Conservation (phyloP, 2,113 vertebrate species). For the Choloepus hoffmanni region DNA sequence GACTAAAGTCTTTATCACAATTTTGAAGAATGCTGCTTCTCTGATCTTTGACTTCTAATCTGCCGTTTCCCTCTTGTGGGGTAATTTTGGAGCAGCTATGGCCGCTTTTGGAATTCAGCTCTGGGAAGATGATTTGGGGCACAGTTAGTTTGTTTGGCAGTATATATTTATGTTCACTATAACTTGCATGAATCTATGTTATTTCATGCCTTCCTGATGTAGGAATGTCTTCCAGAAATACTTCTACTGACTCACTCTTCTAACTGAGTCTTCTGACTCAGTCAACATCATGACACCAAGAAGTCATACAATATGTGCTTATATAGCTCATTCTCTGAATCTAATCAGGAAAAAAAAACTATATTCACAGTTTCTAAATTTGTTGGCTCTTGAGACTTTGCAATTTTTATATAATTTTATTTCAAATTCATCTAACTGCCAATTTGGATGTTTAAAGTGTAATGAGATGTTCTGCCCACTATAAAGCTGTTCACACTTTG, state of each 20-base stretch:
- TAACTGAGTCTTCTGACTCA: neutral
- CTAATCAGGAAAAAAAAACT: neutral
- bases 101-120: neutral
- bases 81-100: neutral
- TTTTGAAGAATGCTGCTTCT: neutral
- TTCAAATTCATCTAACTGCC: neutral
- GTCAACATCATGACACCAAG: neutral
- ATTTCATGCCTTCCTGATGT: neutral
- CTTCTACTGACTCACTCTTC: neutral
- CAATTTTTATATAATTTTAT: constrained; percentile 10
- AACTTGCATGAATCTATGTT: neutral
- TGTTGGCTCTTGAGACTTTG: neutral
- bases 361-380: neutral
- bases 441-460: neutral
- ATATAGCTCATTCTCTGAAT: neutral
- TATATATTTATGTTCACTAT: neutral
- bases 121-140: neutral
- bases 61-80: neutral
- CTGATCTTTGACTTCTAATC: neutral
- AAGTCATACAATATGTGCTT: neutral
- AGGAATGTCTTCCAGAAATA: neutral
- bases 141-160: neutral
- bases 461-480: constrained; percentile 33
- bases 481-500: constrained; percentile 24
- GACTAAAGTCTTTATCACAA: neutral